These are phyloP conservation scores for Proterorhinus semilunaris DNA, from an alignment of 2,113 vertebrate species.

Conservation along the genomic window DNA sequence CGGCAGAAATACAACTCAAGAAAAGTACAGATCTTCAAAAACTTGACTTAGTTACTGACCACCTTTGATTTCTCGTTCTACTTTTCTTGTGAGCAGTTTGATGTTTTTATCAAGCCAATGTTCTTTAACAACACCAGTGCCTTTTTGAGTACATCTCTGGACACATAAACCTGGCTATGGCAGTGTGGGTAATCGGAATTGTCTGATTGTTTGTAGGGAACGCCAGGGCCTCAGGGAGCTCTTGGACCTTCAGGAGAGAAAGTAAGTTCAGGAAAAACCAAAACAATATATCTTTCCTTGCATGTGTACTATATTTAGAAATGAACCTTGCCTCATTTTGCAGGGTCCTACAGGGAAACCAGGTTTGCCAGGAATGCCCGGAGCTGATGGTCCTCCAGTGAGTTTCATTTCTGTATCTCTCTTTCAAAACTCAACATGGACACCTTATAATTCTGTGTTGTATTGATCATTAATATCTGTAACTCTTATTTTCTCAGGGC, in stretches of 20 bases:
- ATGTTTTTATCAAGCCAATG: not conserved
- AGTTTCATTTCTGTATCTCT: conserved; percentile 45
- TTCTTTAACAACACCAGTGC: not conserved
- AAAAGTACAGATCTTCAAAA: no score
- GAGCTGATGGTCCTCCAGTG: conserved; percentile 88
- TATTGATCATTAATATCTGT: not conserved
- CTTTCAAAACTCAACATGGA: rapidly evolving
- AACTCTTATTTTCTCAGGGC: conserved; percentile 67
- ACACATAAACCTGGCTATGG: not conserved
- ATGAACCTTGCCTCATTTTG: not conserved
- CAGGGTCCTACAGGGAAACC: conserved; percentile 90
- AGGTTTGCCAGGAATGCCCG: conserved; percentile 90
- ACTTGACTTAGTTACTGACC: no score
- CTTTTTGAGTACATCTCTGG: not conserved
- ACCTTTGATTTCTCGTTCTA: no score
- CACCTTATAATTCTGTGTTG: not conserved
- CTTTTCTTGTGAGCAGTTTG: not conserved
- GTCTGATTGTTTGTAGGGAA: conserved; percentile 77
- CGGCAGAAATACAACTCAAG: no score
- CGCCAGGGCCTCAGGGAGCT: conserved; percentile 94
- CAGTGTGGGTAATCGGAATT: not conserved
- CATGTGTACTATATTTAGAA: not conserved
- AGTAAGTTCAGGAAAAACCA: conserved; percentile 63
- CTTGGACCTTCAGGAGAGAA: conserved; percentile 96
- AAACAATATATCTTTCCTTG: not conserved